Conservation (phyloP, 2,888 invertebrate species). For the Temnothorax ravouxi region DNA sequence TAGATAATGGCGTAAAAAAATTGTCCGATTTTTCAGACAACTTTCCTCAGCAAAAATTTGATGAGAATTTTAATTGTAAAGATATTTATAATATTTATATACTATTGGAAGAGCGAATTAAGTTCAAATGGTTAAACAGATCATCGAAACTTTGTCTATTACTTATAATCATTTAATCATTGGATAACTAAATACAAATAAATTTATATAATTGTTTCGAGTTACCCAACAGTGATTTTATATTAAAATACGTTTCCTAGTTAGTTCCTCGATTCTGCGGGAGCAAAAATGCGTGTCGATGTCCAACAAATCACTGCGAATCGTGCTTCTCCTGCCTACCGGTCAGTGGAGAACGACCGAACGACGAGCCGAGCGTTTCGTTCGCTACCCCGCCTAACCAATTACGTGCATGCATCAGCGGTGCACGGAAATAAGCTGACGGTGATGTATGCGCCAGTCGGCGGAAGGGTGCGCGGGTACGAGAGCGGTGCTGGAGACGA, state of each 20-base stretch:
- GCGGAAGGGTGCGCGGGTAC: slow-evolving; percentile 71
- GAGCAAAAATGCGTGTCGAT: slow-evolving; percentile 46
- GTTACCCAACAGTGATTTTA: neutral
- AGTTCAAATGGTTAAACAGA: neutral
- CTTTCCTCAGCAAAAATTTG: neutral
- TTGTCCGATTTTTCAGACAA: neutral
- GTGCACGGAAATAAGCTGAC: slow-evolving; percentile 84
- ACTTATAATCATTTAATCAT: neutral
- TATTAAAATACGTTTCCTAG: slow-evolving; percentile 4
- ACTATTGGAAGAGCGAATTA: neutral
- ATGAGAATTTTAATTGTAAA: neutral
- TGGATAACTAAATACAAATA: neutral
- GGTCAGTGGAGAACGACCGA: slow-evolving; percentile 25
- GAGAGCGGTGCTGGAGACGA: slow-evolving; percentile 45
- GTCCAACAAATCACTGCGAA: slow-evolving; percentile 49
- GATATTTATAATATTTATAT: neutral
- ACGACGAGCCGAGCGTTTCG: slow-evolving; percentile 53
- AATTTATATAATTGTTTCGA: neutral
- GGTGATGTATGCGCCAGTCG: slow-evolving; percentile 81
- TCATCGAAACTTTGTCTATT: neutral
- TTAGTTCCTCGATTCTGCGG: neutral
- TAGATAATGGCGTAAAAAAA: neutral
- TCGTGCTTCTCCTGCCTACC: neutral
- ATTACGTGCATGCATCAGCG: slow-evolving; percentile 83
- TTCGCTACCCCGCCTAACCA: slow-evolving; percentile 81